Conservation (phyloP, 2,797 vertebrate species). For the Enteromius fasciolatus region DNA sequence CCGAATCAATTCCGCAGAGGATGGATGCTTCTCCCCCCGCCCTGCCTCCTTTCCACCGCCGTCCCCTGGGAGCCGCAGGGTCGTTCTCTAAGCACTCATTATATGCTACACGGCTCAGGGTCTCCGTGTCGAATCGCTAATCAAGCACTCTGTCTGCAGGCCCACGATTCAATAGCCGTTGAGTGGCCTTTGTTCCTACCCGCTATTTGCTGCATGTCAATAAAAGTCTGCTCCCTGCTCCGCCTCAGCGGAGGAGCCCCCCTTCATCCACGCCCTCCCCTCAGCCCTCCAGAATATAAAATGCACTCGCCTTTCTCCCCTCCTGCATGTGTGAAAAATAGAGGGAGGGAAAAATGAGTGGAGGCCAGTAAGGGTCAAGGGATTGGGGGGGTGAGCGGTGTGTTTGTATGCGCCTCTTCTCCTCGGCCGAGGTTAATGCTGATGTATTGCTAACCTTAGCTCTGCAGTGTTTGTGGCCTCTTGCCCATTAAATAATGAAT, state of each 20-base stretch:
- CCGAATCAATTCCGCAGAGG: constrained; percentile 44
- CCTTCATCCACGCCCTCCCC: constrained; percentile 32
- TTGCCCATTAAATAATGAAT: constrained; percentile 82
- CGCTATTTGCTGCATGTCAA: constrained; percentile 77
- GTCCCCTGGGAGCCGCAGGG: constrained; percentile 48
- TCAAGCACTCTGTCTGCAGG: constrained; percentile 78
- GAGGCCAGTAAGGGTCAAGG: constrained; percentile 56
- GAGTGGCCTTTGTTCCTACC: constrained; percentile 77
- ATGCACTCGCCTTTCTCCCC: constrained; percentile 60
- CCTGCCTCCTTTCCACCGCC: background rate
- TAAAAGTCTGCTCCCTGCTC: constrained; percentile 63
- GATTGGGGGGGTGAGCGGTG: constrained; percentile 49
- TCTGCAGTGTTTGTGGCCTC: constrained; percentile 71
- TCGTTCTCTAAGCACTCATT: constrained; percentile 78
- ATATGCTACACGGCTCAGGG: constrained; percentile 78
- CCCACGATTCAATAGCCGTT: constrained; percentile 74
- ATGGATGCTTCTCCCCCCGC: constrained; percentile 16
- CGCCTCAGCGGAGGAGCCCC: constrained; percentile 21
- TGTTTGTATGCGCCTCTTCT: constrained; percentile 73
- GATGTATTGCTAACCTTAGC: constrained; percentile 75
- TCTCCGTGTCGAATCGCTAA: constrained; percentile 80
- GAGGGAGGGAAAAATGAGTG: constrained; percentile 51
- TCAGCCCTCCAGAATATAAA: constrained; percentile 59
- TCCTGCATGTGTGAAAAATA: constrained; percentile 57
- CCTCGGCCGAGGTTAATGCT: constrained; percentile 69